Evolutionary conservation across 2,797 vertebrate genomes (phyloP).

Genomic region (Aulostomus chinensis): DNA sequence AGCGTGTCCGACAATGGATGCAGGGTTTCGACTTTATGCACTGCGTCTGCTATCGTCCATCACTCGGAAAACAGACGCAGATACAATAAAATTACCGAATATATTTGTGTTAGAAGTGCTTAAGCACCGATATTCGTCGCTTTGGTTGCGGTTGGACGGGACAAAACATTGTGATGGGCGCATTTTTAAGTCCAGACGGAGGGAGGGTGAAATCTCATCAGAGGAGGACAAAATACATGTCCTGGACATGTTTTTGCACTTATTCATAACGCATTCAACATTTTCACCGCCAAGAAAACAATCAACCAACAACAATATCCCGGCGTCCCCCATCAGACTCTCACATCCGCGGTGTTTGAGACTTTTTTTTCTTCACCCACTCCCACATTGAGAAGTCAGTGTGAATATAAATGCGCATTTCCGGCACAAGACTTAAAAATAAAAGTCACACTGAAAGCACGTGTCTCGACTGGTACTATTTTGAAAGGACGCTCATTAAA

Average conservation of each 20-base stretch:
- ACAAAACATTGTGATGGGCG: conserved; percentile 16
- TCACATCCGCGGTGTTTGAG: conserved; percentile 71
- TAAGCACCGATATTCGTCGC: not conserved
- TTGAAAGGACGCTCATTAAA: not conserved
- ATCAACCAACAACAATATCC: conserved; percentile 52
- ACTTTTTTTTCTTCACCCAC: conserved; percentile 69
- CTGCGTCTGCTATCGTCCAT: conserved; percentile 50
- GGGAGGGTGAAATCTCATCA: conserved; percentile 19
- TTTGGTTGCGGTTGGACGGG: conserved; percentile 12
- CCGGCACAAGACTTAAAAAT: conserved; percentile 12
- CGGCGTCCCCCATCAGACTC: conserved; percentile 59
- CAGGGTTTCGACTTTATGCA: conserved; percentile 66
- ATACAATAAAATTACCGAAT: not conserved
- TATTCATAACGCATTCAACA: not conserved
- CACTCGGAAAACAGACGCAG: conserved; percentile 14
- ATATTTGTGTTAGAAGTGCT: not conserved
- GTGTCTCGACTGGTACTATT: not conserved
- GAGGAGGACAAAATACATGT: not conserved
- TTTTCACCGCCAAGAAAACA: conserved; percentile 3
- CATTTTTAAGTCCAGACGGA: conserved; percentile 36
- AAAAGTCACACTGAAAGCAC: not conserved
- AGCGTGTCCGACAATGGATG: conserved; percentile 70
- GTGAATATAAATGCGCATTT: not conserved
- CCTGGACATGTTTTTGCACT: not conserved
- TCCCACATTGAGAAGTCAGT: conserved; percentile 46